phyloP scores from a whole-genome alignment of 2,888 invertebrate genomes.

The Fabriciana adippe region DNA sequence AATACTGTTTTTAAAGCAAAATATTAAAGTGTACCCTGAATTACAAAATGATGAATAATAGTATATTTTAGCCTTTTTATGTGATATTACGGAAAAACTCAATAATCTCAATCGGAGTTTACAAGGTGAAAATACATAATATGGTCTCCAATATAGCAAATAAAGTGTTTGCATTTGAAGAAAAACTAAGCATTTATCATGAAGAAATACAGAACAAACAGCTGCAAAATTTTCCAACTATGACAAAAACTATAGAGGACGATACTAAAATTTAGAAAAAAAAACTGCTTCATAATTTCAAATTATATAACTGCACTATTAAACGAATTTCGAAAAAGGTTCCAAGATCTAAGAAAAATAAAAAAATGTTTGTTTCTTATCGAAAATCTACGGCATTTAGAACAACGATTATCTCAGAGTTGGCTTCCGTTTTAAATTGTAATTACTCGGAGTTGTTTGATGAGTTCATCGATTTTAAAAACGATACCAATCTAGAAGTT shows the following conservation, averaged over 20 bases:
- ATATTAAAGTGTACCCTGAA: no score
- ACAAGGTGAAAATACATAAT: slow-evolving; percentile 33
- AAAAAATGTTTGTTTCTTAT: slow-evolving; percentile 24
- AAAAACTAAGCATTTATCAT: no score
- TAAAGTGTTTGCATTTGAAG: no score
- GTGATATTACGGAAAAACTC: slow-evolving; percentile 35
- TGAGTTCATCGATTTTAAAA: slow-evolving; percentile 7
- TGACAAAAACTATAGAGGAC: no score
- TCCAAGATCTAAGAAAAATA: slow-evolving; percentile 31
- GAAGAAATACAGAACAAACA: no score
- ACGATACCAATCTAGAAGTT: slow-evolving; percentile 34
- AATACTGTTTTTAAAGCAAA: no score
- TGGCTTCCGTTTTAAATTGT: not conserved
- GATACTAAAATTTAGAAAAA: no score
- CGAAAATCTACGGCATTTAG: not conserved
- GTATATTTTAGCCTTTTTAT: slow-evolving; percentile 24
- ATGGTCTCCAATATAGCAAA: no score
- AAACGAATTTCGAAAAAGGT: slow-evolving; percentile 34
- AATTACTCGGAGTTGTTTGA: no score
- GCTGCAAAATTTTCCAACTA: no score
- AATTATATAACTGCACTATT: slow-evolving; percentile 30
- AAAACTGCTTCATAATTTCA: slow-evolving; percentile 25
- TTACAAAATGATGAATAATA: no score
- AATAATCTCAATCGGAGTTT: slow-evolving; percentile 34
- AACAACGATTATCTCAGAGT: no score